Conservation (phyloP, 2,888 invertebrate genomes). For the Temnothorax rugatulus region DNA sequence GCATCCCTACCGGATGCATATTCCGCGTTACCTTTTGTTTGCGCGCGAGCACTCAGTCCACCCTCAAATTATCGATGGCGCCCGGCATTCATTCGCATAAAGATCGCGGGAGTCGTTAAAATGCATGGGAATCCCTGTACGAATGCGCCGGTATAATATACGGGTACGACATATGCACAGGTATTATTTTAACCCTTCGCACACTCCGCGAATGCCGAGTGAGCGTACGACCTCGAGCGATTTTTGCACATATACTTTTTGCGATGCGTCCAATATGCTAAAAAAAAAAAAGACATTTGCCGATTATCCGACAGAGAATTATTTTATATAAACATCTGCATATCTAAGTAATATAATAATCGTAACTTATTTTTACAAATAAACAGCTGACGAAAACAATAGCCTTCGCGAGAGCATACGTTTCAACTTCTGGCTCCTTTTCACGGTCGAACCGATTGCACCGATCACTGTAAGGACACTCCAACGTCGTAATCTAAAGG, state of each 20-base stretch:
- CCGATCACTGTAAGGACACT: neutral
- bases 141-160: slow-evolving; percentile 54
- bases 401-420: neutral
- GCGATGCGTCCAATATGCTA: neutral
- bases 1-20: slow-evolving; percentile 44
- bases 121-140: slow-evolving; percentile 68
- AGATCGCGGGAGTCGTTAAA: slow-evolving; percentile 68
- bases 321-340: neutral
- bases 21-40: slow-evolving; percentile 42
- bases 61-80: slow-evolving; percentile 63
- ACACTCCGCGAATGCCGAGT: neutral
- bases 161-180: slow-evolving; percentile 42
- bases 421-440: neutral
- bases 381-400: neutral
- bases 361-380: neutral
- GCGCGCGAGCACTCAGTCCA: slow-evolving; percentile 11
- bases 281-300: neutral
- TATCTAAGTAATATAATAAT: neutral
- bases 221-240: slow-evolving; percentile 16
- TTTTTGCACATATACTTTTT: neutral
- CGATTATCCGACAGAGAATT: neutral
- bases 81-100: slow-evolving; percentile 68
- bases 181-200: slow-evolving; percentile 48
- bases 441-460: neutral
- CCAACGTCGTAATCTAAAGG: neutral